Conservation (phyloP, 1,140 invertebrate genomes). For the Nephila pilipes region DNA sequence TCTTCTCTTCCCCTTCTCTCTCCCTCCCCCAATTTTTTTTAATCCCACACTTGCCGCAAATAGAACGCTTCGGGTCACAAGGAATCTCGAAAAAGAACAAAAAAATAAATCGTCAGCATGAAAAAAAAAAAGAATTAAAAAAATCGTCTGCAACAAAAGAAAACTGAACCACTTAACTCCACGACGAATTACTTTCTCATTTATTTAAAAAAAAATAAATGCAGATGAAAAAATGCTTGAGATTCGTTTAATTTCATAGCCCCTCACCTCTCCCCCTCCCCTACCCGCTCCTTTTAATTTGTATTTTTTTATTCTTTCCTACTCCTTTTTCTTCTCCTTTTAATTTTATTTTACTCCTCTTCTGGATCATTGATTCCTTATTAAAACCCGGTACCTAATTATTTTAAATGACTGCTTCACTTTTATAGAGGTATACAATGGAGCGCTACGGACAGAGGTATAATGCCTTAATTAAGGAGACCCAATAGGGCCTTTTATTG, state of each 20-base stretch:
- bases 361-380: constrained; percentile 76
- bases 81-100: constrained; percentile 19
- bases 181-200: constrained; percentile 77
- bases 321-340: constrained; percentile 49
- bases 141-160: constrained; percentile 66
- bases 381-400: constrained; percentile 77
- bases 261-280: constrained; percentile 2
- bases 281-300: constrained; percentile 67
- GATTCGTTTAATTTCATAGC: constrained; percentile 77
- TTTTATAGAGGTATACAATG: constrained; percentile 71
- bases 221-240: constrained; percentile 63
- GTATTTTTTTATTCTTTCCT: constrained; percentile 56
- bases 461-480: constrained; percentile 75
- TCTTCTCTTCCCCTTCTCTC: not conserved
- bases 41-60: constrained; percentile 75
- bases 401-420: constrained; percentile 76
- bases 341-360: constrained; percentile 70
- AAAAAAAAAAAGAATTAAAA: constrained; percentile 52
- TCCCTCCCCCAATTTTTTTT: not conserved
- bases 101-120: not conserved
- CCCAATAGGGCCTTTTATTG: constrained; percentile 71
- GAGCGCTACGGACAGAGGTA: constrained; percentile 66
- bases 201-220: constrained; percentile 74
- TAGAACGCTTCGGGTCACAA: constrained; percentile 74
- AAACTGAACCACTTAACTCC: constrained; percentile 76